phyloP scores from a whole-genome alignment of 2,113 vertebrate species.

The Phalacrocorax aristotelis region DNA sequence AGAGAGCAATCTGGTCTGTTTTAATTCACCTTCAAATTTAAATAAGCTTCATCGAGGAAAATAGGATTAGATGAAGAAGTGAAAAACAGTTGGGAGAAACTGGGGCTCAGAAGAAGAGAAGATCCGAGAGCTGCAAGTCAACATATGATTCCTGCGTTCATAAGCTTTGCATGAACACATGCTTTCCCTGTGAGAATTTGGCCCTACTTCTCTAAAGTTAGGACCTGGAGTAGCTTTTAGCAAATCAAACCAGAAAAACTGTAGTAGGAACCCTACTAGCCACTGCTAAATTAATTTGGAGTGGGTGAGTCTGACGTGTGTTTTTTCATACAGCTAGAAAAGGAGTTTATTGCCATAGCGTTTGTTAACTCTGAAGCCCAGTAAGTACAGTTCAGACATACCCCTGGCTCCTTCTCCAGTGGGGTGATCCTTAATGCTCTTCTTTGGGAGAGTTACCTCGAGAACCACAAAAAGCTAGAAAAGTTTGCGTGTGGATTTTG shows the following conservation, averaged over 20 bases:
- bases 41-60: background rate
- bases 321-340: background rate
- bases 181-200: background rate
- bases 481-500: background rate
- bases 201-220: background rate
- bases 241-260: background rate
- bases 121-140: background rate
- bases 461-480: background rate
- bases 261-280: background rate
- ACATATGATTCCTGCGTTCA: background rate
- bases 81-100: background rate
- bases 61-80: background rate
- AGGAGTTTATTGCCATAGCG: background rate
- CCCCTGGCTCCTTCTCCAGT: background rate
- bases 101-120: background rate
- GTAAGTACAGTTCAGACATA: background rate
- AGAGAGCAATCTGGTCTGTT: background rate
- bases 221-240: background rate
- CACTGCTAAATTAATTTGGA: background rate
- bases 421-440: background rate
- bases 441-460: background rate
- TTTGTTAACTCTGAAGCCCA: background rate
- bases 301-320: background rate
- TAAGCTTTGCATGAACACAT: background rate
- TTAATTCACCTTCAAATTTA: background rate